Base-by-base conservation (phyloP, 2,888 invertebrate species). In the Anorthoa munda region DNA sequence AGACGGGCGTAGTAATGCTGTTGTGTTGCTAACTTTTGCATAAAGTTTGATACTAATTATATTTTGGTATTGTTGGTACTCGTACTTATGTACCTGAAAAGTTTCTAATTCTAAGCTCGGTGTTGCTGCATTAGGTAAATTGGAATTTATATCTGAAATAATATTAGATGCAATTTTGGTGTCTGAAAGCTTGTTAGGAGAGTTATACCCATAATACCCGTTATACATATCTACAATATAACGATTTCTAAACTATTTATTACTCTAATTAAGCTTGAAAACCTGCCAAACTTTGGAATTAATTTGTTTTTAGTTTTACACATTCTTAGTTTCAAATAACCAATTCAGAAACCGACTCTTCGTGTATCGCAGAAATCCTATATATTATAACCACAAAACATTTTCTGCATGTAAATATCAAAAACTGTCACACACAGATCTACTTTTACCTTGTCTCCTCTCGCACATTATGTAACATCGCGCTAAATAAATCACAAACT, bases 401-500 rank as follows among this genome's bases (percentile, higher is more conserved):
- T 45, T 48, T 46, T 53, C 21, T 26, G 45, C 2, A 13, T 31
- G 2, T 23, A 23, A n/a, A 11, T 15, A 12, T 23, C 13, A 55
- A 31, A 46, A 53, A 23, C 46, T 48, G 17, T 55, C 23, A 31
- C 12, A 46, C 1, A 18, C 15, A 26, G 13, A 5, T n/a, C 0
- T 17, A 31, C n/a, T 4, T 48, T 45, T 39, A 39, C 51, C 31
- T 18, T 26, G 18, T 45, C 21, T 11, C 17, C 21, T 12, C 23
- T 56, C 51, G 48, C 63, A 66, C 56, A 63, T 69, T 59, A 59
- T 13, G 45, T 64, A 65, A 58, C 72, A 59, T 39, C 21, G 9
- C 48, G 60, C 46, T 67, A 81, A 79, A 86, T 85, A 85, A 81
- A 77, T 87, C 77, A 75, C 65, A 80, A 86, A 86, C 72, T 86